Evolutionary conservation across 2,113 vertebrate genomes (phyloP).

Genomic region (Choloepus hoffmanni): DNA sequence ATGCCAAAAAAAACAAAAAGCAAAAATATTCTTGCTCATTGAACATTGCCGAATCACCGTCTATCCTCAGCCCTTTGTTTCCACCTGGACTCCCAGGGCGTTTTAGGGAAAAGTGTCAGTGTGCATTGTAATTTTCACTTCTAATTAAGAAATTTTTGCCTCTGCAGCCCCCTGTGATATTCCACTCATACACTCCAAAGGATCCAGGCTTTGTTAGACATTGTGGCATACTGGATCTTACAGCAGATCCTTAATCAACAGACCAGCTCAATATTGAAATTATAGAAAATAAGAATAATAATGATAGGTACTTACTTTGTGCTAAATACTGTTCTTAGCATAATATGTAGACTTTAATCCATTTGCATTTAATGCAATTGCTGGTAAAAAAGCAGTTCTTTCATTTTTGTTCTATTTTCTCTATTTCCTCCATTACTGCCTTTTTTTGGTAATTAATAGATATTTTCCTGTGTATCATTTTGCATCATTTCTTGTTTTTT

Average conservation of each 20-base stretch:
- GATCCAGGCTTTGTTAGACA: not conserved
- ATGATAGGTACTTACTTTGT: not conserved
- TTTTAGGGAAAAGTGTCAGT: not conserved
- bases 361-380: too few species aligned
- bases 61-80: not conserved
- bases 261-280: not conserved
- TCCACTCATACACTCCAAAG: not conserved
- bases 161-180: slow-evolving; percentile 31
- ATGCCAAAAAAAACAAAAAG: not conserved
- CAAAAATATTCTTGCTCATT: not conserved
- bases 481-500: too few species aligned
- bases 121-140: not conserved
- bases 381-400: too few species aligned
- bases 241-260: not conserved
- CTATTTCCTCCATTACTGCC: too few species aligned
- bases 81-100: not conserved
- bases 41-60: not conserved
- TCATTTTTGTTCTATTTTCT: too few species aligned
- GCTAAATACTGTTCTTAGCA: not conserved
- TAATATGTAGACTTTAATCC: not conserved
- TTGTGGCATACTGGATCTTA: not conserved
- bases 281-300: not conserved
- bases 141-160: not conserved
- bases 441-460: too few species aligned
- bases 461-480: too few species aligned